Base-by-base conservation (phyloP, 2,797 vertebrate species). In the Simalia tracyae region DNA sequence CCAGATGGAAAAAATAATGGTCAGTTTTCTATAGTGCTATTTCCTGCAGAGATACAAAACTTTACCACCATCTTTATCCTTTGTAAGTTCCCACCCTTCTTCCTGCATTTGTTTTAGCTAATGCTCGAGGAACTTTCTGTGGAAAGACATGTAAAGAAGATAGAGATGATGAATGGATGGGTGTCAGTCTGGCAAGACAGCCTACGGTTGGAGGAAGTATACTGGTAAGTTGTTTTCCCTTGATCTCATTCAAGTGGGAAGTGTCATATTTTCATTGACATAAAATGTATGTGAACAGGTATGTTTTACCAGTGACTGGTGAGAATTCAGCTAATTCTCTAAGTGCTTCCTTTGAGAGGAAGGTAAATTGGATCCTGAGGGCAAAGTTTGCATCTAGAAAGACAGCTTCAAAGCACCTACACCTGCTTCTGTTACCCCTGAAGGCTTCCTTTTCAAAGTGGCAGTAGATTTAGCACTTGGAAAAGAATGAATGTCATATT, bases 141-240 rank as follows among this genome's bases (percentile, higher is more conserved):
- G 99, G 99, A 91, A 99, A 99, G 98, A 99, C 99, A 0, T 99
- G 99, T 96, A 98, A 97, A 95, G 99, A 98, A 91, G 98, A 99
- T 97, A 97, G 99, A 92, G 98, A 99, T 36, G 97, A 99, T 2
- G 99, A 99, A 97, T 99, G 99, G 99, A 99, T 99, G 99, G 99
- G 99, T 0, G 99, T 99, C 95, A 99, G 98, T 96, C 96, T 99
- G 96, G 98, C 99, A 60, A 98, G 99, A 59, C 99, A 99, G 97
- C 97, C 98, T 57, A 97, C 95, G 95, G 96, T 97, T 81, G 96
- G 98, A 19, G 99, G 99, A 96, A 98, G 97, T 61, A 98, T 99
- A 94, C 96, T 99, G 98, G 99, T 99, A 98, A 98, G 98, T 96
- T 72, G 2, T 0, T n/a, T 84, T 56, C 56, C 86, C 93, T 91